Evolutionary conservation across 2,113 vertebrate species (phyloP).

Genomic region (Muntiacus reevesi): DNA sequence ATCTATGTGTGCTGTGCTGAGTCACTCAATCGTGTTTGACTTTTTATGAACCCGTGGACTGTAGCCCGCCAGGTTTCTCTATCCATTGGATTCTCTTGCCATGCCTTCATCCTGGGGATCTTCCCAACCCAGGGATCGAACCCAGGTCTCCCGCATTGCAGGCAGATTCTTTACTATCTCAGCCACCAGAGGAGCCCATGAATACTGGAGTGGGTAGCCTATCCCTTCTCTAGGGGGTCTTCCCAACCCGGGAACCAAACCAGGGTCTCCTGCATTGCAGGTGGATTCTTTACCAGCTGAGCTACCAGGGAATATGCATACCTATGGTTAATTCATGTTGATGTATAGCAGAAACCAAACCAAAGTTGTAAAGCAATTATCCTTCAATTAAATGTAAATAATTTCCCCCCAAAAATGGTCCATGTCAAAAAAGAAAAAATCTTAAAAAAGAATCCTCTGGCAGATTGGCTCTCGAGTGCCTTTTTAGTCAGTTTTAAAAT

Average conservation of each 20-base stretch:
- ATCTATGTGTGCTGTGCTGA: not conserved
- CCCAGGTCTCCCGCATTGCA: not conserved
- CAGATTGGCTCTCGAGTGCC: too few relatives aligned
- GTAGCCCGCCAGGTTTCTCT: not conserved
- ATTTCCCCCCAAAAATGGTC: not conserved
- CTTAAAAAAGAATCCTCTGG: too few relatives aligned
- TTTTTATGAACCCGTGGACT: not conserved
- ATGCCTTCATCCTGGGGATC: not conserved
- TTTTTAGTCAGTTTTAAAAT: too few relatives aligned
- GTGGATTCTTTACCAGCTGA: too few relatives aligned
- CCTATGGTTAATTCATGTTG: not conserved
- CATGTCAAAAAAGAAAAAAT: not conserved
- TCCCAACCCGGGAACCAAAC: too few relatives aligned
- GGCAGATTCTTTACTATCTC: not conserved
- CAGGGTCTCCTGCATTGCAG: too few relatives aligned
- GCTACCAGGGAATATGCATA: too few relatives aligned
- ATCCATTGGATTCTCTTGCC: not conserved
- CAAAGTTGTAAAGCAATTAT: not conserved
- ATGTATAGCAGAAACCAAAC: not conserved
- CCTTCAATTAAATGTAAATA: not conserved
- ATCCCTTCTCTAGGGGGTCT: too few relatives aligned
- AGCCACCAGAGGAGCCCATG: too few relatives aligned
- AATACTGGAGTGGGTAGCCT: too few relatives aligned
- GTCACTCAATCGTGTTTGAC: not conserved
- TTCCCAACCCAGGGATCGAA: not conserved